Conservation (phyloP, 2,888 invertebrate genomes). For the Patella caerulea region DNA sequence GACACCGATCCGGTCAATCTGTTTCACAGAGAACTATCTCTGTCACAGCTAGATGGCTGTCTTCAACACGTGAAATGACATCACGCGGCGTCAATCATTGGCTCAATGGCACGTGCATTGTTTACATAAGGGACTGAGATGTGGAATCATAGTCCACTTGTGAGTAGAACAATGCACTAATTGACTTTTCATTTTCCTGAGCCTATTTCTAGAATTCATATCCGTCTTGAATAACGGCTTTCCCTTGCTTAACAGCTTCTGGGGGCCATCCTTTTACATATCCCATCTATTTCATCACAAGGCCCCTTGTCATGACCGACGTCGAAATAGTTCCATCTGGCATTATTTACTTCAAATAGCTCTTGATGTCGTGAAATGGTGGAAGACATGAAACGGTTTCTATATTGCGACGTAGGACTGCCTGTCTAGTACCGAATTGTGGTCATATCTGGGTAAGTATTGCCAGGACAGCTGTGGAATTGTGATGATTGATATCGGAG, state of each 20-base stretch:
- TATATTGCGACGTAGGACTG: slow-evolving; percentile 39
- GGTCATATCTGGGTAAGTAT: slow-evolving; percentile 1
- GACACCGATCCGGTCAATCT: neutral
- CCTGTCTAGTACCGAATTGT: slow-evolving; percentile 39
- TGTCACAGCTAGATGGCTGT: neutral
- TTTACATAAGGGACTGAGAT: neutral
- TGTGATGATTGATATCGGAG: slow-evolving; percentile 28
- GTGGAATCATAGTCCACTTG: neutral
- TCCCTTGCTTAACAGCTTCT: slow-evolving; percentile 33
- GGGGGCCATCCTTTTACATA: slow-evolving; percentile 27
- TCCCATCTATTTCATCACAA: slow-evolving; percentile 38
- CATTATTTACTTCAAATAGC: slow-evolving; percentile 23
- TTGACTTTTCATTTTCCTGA: neutral
- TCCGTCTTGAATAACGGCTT: slow-evolving; percentile 24
- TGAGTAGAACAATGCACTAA: slow-evolving; percentile 3
- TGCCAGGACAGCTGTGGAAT: slow-evolving; percentile 24
- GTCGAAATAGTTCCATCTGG: slow-evolving; percentile 37
- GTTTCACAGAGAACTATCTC: neutral
- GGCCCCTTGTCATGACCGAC: slow-evolving; percentile 36
- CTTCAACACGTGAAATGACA: too few species aligned
- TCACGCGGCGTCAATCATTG: too few species aligned
- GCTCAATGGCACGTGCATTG: too few species aligned
- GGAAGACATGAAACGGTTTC: slow-evolving; percentile 35
- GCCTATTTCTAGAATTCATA: slow-evolving; percentile 25
- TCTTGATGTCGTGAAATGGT: slow-evolving; percentile 21